A percentile compares a stretch with the other conserved stretches of the same genome.
phyloP scores from a whole-genome alignment of 2,113 vertebrate genomes.

The Edolisoma coerulescens region DNA sequence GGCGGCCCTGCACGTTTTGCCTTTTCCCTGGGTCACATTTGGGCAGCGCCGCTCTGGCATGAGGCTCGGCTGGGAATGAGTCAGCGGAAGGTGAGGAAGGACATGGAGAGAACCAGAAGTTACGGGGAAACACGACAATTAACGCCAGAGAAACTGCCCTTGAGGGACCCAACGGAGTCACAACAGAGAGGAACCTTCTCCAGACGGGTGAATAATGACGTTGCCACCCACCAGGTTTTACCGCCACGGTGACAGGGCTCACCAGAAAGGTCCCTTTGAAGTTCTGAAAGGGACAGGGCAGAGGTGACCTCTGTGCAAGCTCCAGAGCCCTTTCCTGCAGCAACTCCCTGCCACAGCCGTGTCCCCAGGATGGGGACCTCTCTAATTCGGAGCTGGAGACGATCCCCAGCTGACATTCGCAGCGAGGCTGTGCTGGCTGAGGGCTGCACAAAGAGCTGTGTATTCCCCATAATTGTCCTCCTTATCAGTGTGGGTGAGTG shows the following conservation, averaged over 20 bases:
- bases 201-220: background rate
- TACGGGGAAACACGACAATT: background rate
- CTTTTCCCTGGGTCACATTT: background rate
- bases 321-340: background rate
- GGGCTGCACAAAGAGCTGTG: background rate
- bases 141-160: background rate
- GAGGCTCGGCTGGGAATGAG: background rate
- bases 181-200: background rate
- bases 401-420: background rate
- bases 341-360: fast-evolving
- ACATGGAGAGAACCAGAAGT: slow-evolving; percentile 17
- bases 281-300: background rate
- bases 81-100: slow-evolving; percentile 64
- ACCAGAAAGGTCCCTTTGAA: background rate
- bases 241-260: fast-evolving
- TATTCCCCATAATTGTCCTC: slow-evolving; percentile 46
- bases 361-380: background rate
- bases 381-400: slow-evolving; percentile 20
- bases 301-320: background rate
- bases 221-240: background rate
- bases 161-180: background rate
- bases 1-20: background rate
- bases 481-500: slow-evolving; percentile 64
- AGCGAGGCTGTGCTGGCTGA: background rate
- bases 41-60: background rate